A percentile compares a stretch with the other conserved stretches of the same genome.
Evolutionary conservation across 2,113 vertebrate genomes (phyloP).

Genomic region (Pangasianodon hypophthalmus): DNA sequence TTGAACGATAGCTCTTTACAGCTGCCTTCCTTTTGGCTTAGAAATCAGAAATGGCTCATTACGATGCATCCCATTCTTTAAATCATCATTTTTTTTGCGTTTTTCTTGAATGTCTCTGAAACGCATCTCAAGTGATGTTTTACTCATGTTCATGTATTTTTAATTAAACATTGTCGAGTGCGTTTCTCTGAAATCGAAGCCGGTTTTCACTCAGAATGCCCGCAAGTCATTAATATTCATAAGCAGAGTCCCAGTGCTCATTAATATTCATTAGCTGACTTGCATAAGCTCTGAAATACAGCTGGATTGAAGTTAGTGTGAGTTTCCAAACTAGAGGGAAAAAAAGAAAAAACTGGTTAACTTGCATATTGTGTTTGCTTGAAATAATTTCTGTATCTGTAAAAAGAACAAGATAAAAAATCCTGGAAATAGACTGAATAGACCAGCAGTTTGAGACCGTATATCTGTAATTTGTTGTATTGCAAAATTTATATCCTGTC

Average conservation of each 20-base stretch:
- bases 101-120: not conserved
- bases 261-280: constrained; percentile 15
- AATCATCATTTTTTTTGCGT: not conserved
- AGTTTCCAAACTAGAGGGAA: not conserved
- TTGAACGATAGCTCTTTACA: constrained; percentile 8
- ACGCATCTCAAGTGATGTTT: not conserved
- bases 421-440: not conserved
- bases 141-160: constrained; percentile 5
- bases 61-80: not conserved
- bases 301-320: not conserved
- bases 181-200: not conserved
- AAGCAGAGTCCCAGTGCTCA: not conserved
- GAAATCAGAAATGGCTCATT: not conserved
- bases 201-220: not conserved
- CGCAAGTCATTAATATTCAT: not conserved
- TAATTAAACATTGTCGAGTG: not conserved
- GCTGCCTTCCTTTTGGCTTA: not conserved
- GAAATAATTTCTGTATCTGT: not conserved
- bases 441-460: not conserved
- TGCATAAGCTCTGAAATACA: not conserved
- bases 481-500: not conserved
- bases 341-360: too few relatives aligned
- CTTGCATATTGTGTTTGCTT: not conserved
- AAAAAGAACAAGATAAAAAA: not conserved
- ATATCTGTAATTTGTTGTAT: not conserved